Conservation (phyloP, 2,888 invertebrate species). For the Tethea ocularis region DNA sequence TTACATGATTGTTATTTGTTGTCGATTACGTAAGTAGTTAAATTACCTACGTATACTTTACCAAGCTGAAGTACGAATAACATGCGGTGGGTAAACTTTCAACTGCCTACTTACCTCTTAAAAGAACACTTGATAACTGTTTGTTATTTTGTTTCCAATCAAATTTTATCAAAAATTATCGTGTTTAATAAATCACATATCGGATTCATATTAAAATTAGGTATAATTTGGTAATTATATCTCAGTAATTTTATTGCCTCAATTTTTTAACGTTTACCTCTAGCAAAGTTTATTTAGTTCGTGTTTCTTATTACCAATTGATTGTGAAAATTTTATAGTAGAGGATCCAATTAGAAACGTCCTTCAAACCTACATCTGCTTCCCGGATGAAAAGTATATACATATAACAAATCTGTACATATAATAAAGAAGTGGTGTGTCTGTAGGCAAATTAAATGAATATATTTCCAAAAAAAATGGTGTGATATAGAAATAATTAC, state of each 20-base stretch:
- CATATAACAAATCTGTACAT: no score
- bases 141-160: neutral
- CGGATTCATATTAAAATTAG: neutral
- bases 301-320: neutral
- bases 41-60: neutral
- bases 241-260: no score
- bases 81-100: neutral
- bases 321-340: no score
- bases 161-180: neutral
- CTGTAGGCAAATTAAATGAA: no score
- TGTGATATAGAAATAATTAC: no score
- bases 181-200: neutral
- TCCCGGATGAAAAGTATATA: no score
- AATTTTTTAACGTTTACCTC: no score
- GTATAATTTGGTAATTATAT: no score
- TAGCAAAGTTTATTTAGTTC: neutral
- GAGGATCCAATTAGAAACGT: no score
- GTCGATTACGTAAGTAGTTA: neutral
- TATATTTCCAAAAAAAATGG: no score
- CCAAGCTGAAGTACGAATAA: neutral
- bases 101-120: slow-evolving; percentile 4
- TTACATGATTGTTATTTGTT: neutral
- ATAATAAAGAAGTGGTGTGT: no score
- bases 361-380: no score
- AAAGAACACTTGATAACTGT: neutral